Base-by-base conservation (phyloP, 1,140 invertebrate species). In the Leptopilina clavipes region DNA sequence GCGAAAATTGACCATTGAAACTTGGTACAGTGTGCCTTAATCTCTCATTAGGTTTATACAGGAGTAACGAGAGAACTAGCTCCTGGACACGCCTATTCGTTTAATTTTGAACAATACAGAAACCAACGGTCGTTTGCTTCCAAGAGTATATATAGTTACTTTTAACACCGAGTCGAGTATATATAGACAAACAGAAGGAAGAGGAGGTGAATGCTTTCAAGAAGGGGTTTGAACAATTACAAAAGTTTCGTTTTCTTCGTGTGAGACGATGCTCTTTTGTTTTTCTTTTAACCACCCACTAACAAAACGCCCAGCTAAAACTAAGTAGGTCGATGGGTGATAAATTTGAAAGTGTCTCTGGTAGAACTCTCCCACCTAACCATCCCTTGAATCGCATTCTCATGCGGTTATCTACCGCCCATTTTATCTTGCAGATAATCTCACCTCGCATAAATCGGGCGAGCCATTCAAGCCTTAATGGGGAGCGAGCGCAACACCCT, bases 381-480 rank as follows among this genome's bases (percentile, higher is more conserved):
- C 14, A 11, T 37, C 48, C 59, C 43, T 45, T 52, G 72, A 48
- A 17, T 72, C 45, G 76, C 80, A 85, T 84, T 81, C 76, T 79
- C 65, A 43, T 65, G 37, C 37, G 76, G 80, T 83, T 84, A 86
- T 85, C 83, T 85, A 72, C 71, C 74, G 71, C 74, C 79, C 73
- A 76, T 74, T 83, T 86, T 89, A 88, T 89, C 87, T 84, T 76
- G 72, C 25, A 77, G 85, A 87, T 89, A 89, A 90, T 88, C 87
- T 85, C 70, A 72, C 65, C 25, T 75, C 54, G 79, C 84, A 86
- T 89, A 89, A 89, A 89, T 89, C 83, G 80, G 73, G 52, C 19
- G 72, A 59, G 19, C 81, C 79, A 81, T 86, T 84, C 76, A 78
- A 52, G 37, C 76, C 59, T 78, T 86, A 86, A 85, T 83, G 80